Conservation (phyloP, 2,888 invertebrate species). For the Seladonia tumulorum region DNA sequence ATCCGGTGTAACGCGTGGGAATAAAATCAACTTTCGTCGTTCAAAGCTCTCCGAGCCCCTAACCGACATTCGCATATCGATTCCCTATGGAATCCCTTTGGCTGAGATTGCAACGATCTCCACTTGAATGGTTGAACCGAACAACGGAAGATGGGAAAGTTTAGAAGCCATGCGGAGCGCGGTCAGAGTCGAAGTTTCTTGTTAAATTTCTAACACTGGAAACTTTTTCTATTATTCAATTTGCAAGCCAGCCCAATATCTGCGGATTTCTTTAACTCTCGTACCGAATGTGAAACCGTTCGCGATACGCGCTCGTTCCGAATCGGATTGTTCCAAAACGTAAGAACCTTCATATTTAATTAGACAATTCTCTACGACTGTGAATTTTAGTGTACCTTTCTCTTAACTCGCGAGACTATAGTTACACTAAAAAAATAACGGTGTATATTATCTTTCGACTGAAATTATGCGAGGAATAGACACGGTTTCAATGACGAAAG, state of each 20-base stretch:
- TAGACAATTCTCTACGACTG: not conserved
- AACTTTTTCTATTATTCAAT: slow-evolving; percentile 62
- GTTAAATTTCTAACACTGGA: slow-evolving; percentile 39
- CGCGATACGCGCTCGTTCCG: not conserved
- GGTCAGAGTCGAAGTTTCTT: slow-evolving; percentile 23
- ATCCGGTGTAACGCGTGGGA: not conserved
- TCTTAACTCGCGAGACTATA: not conserved
- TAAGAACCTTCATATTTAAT: not conserved
- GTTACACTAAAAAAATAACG: not conserved
- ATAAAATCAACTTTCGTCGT: slow-evolving; percentile 41
- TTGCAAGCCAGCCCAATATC: slow-evolving; percentile 28
- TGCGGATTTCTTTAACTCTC: slow-evolving; percentile 17
- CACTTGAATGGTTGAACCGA: slow-evolving; percentile 34
- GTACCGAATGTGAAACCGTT: not conserved
- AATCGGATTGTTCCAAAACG: slow-evolving; percentile 11
- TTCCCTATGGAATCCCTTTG: slow-evolving; percentile 47
- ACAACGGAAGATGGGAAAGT: slow-evolving; percentile 47
- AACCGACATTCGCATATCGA: slow-evolving; percentile 55
- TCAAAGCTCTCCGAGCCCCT: slow-evolving; percentile 21
- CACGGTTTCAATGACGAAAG: not conserved
- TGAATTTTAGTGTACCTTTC: not conserved
- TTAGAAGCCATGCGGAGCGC: slow-evolving; percentile 6
- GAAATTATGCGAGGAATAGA: not conserved
- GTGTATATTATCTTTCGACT: not conserved
- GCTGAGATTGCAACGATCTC: slow-evolving; percentile 43